Conservation (phyloP, 2,113 vertebrate species). For the Oxyura jamaicensis region DNA sequence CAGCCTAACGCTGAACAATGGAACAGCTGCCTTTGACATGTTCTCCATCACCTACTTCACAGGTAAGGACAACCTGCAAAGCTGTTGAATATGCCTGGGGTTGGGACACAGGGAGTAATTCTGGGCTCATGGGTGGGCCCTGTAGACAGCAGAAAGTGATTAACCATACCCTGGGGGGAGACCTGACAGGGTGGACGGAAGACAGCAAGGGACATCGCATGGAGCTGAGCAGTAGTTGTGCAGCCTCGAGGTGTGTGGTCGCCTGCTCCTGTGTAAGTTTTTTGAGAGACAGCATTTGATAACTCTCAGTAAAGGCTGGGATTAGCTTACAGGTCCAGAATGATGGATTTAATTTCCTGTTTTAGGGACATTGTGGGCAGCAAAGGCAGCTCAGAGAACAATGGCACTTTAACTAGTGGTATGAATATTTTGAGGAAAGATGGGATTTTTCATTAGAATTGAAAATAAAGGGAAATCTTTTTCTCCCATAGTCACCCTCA, state of each 20-base stretch:
- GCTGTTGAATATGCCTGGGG: neutral
- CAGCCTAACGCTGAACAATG: neutral
- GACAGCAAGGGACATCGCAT: neutral
- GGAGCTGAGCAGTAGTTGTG: neutral
- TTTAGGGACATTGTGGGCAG: neutral
- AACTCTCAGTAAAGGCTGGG: neutral
- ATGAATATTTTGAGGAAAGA: neutral
- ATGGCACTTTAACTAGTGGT: neutral
- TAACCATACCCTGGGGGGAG: accelerated
- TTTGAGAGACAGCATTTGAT: neutral
- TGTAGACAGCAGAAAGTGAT: neutral
- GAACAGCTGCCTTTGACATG: neutral
- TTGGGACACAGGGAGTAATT: neutral
- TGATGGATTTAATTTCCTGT: neutral
- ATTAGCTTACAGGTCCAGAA: neutral
- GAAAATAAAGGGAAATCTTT: neutral
- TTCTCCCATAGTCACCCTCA: neutral
- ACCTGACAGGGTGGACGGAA: neutral
- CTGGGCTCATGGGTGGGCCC: accelerated
- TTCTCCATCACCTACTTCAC: neutral
- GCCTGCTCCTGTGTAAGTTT: neutral
- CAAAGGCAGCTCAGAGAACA: neutral
- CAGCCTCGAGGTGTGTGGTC: neutral
- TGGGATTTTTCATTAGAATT: neutral
- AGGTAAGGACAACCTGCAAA: neutral